Evolutionary conservation across 2,113 vertebrate species (phyloP), one percentile per base, ranked within the genome.

Genomic region (Octodon degus): DNA sequence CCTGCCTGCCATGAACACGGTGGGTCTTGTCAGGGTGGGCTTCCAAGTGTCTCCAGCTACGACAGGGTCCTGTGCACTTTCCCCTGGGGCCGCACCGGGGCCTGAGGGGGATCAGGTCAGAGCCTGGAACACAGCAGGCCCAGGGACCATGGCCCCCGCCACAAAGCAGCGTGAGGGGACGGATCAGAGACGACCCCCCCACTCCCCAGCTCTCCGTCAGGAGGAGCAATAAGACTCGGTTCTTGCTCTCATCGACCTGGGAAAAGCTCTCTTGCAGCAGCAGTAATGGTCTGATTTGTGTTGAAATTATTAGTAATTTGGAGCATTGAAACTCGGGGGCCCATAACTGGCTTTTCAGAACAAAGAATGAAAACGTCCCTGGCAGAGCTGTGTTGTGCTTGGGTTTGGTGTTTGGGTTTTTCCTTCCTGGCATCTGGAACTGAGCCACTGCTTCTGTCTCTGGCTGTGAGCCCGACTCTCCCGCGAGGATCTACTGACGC

Each of bases 251-350:
- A 83, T 40, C 91, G 50, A 5, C 74, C 4, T 3, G 47, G 37
- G n/a, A n/a, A 24, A 47, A 34, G 40, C 14, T 1, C n/a, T n/a
- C 60, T 34, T 0, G 9, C 12, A 3, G 34, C 97, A 97, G 97
- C 95, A 0, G 62, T 72, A 96, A 97, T 68, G 90, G 91, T 81
- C 92, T 96, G 40, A 97, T 97, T 98, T 89, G 86, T 50, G 72
- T 91, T 89, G 92, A 91, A 96, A 95, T 97, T 88, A 98, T 86
- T 89, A 40, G 97, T 96, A 97, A 98, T 86, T 97, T 98, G 97
- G 97, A 97, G 88, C 97, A 96, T 98, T 98, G 98, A 92, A 97
- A 95, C 77, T 91, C 92, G 92, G 74, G 55, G 47, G 30, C 91
- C 67, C 98, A 98, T 98, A 98, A 97, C 82, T 50, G 70, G 34